Conservation (phyloP, 1,140 invertebrate species). For the Microplitis demolitor region DNA sequence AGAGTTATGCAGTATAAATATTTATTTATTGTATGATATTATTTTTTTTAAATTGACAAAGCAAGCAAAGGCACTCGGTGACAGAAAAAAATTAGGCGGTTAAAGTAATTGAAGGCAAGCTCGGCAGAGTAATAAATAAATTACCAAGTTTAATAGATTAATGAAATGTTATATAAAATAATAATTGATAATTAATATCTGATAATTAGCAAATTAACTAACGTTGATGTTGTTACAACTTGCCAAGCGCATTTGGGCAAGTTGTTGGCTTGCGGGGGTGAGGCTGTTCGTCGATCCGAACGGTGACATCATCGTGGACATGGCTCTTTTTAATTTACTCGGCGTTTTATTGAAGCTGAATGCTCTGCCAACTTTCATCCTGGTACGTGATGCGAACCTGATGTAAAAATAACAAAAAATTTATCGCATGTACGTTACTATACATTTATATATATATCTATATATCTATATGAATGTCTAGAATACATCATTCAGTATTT, state of each 20-base stretch:
- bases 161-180: background rate
- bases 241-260: slow-evolving; percentile 81
- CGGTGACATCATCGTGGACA: slow-evolving; percentile 93
- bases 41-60: slow-evolving; percentile 1
- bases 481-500: no score
- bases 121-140: background rate
- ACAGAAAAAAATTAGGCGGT: slow-evolving; percentile 5
- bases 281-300: slow-evolving; percentile 80
- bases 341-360: slow-evolving; percentile 95
- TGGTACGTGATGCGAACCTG: slow-evolving; percentile 81
- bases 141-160: background rate
- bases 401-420: slow-evolving; percentile 31
- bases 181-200: background rate
- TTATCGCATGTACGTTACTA: background rate
- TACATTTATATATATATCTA: no score
- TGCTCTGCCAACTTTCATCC: slow-evolving; percentile 87
- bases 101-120: slow-evolving; percentile 13
- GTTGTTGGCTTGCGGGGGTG: slow-evolving; percentile 71
- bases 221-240: slow-evolving; percentile 85
- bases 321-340: slow-evolving; percentile 88
- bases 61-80: slow-evolving; percentile 1
- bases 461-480: no score
- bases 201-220: slow-evolving; percentile 57
- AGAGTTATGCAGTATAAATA: background rate
- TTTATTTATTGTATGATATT: background rate